These are phyloP conservation scores for Euwallacea fornicatus DNA, from an alignment of 1,140 invertebrate genomes.

Conservation along the genomic window DNA sequence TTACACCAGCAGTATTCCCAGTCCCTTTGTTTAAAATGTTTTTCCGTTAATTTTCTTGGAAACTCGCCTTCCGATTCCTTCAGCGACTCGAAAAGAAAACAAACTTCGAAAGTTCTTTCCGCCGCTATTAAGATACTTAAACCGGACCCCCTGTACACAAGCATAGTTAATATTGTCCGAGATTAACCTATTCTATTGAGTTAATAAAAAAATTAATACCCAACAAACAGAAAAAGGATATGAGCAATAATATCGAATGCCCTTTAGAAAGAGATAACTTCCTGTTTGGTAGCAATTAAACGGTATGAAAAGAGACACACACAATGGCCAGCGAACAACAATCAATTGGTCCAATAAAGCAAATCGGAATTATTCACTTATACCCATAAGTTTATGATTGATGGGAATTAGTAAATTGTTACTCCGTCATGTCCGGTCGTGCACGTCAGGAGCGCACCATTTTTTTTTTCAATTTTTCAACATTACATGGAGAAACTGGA, in stretches of 20 bases:
- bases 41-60: slow-evolving; percentile 23
- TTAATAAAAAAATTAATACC: slow-evolving; percentile 35
- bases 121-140: not conserved
- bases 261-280: slow-evolving; percentile 44
- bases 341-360: slow-evolving; percentile 50
- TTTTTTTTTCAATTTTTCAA: not conserved
- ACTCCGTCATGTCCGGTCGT: slow-evolving; percentile 50
- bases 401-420: slow-evolving; percentile 52
- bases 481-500: not conserved
- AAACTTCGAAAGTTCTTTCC: slow-evolving; percentile 17
- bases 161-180: slow-evolving; percentile 17
- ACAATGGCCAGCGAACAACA: slow-evolving; percentile 45
- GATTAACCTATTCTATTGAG: slow-evolving; percentile 34
- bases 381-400: slow-evolving; percentile 53
- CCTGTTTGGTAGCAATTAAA: slow-evolving; percentile 42
- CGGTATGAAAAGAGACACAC: slow-evolving; percentile 37
- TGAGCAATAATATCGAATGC: slow-evolving; percentile 49
- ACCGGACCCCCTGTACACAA: not conserved
- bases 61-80: slow-evolving; percentile 13
- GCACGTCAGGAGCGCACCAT: slow-evolving; percentile 10
- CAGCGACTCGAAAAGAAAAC: slow-evolving; percentile 18
- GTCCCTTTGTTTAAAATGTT: slow-evolving; percentile 27
- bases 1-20: not conserved
- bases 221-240: slow-evolving; percentile 46
- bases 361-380: slow-evolving; percentile 49